Conservation (phyloP, 2,888 invertebrate genomes). For the Panorpa germanica region DNA sequence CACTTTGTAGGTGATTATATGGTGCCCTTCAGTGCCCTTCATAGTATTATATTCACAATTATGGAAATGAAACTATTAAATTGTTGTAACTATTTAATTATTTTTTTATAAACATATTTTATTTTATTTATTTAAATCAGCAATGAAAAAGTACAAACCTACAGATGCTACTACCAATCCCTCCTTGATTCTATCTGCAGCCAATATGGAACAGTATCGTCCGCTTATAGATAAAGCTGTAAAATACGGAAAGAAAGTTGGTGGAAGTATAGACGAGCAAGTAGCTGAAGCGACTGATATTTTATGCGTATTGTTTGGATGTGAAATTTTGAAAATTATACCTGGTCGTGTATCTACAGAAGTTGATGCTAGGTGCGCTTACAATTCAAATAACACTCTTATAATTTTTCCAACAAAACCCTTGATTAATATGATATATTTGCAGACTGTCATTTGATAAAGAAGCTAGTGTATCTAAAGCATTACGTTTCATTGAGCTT, state of each 20-base stretch:
- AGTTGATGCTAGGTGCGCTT: constrained; percentile 69
- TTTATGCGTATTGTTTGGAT: constrained; percentile 87
- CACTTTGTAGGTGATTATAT: too few species aligned
- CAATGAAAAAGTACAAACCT: constrained; percentile 91
- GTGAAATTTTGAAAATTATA: constrained; percentile 92
- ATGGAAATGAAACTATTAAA: constrained; percentile 9
- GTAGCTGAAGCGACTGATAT: constrained; percentile 77
- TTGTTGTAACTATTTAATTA: constrained; percentile 11
- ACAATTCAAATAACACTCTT: constrained; percentile 4
- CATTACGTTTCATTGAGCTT: constrained; percentile 67
- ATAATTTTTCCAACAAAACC: constrained; percentile 7
- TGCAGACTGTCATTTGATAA: constrained; percentile 83
- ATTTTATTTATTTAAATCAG: constrained; percentile 30
- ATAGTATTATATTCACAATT: too few species aligned
- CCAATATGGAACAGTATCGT: constrained; percentile 86
- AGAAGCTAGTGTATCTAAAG: constrained; percentile 78
- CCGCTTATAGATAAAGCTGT: constrained; percentile 79
- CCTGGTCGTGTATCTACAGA: constrained; percentile 95
- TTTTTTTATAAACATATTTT: too few species aligned
- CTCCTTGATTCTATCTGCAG: constrained; percentile 86
- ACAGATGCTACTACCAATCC: constrained; percentile 99
- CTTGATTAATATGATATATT: constrained; percentile 19
- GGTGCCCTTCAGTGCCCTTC: too few species aligned
- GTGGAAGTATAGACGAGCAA: constrained; percentile 53
- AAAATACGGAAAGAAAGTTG: constrained; percentile 55